Evolutionary conservation across 2,888 invertebrate species (phyloP), one percentile per base, ranked within the genome.

Genomic region (Abrostola triplasia): DNA sequence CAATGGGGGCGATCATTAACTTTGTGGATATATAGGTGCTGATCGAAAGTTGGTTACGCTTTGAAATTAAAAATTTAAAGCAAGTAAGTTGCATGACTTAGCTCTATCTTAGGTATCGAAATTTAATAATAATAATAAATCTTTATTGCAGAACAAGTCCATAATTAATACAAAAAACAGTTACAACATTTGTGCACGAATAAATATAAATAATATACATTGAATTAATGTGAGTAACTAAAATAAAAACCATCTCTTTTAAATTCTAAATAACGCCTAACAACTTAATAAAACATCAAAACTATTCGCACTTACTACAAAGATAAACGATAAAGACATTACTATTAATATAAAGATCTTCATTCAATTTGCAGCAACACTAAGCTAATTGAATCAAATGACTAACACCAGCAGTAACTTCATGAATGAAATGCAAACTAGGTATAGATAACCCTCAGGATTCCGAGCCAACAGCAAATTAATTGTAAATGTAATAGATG

Each of bases 371-470:
- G 36, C 7, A 50, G 11, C 13, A 56, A 52, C 38, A 58, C 48
- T 56, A 5, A 55, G 12, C 36, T 73, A 74, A 74, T 72, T 74
- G 36, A 56, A 64, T 59, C 36, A 41, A 54, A 70, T 73, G 61
- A 74, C 70, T 74, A 74, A 64, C 59, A 61, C 52, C 37, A 41
- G 40, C 48, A 66, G 55, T 55, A 49, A 72, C 65, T 72, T 65
- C 10, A 59, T 65, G 67, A 75, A 75, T 75, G 67, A 65, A 74
- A 52, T 40, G 13, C 40, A 5, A 67, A 12, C 59, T 24, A 24
- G 50, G 59, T 53, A n/a, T n/a, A 63, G 56, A 61, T 73, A 66
- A 52, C 58, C 54, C 54, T 55, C 44, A 66, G 48, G 53, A 77
- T 58, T 40, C 57, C 58, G n/a, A 63, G 51, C 53, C 11, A 40